Percentiles rank a stretch among this genome's conserved stretches.
Conservation (phyloP, 2,888 invertebrate genomes). For the Parascotia fuliginaria region DNA sequence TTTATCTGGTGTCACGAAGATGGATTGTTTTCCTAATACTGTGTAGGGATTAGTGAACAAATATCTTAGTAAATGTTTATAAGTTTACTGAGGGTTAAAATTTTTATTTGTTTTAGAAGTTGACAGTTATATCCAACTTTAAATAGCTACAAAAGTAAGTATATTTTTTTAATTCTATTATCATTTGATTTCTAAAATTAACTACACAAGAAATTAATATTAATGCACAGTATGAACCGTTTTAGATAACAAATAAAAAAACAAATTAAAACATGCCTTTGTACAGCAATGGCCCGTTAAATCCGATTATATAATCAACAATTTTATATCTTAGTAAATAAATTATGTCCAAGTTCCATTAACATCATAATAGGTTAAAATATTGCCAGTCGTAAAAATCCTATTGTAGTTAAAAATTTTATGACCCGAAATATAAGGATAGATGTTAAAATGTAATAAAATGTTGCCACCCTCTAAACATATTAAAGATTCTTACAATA, state of each 20-base stretch:
- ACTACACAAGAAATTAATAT: no score
- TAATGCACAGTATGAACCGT: no score
- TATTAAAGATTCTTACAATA: slow-evolving; percentile 18
- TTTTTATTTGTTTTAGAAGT: no score
- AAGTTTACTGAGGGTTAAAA: no score
- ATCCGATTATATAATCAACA: slow-evolving; percentile 37
- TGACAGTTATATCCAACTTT: no score
- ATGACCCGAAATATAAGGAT: slow-evolving; percentile 65
- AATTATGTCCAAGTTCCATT: slow-evolving; percentile 34
- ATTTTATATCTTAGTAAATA: slow-evolving; percentile 37
- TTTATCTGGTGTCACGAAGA: slow-evolving; percentile 37
- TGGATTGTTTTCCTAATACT: background rate
- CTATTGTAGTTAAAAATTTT: slow-evolving; percentile 66
- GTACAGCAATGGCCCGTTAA: slow-evolving; percentile 25
- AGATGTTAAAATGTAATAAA: slow-evolving; percentile 68
- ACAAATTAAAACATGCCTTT: slow-evolving; percentile 23
- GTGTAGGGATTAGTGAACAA: no score
- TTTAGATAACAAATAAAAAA: background rate
- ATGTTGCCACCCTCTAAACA: slow-evolving; percentile 62
- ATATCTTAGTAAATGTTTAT: no score
- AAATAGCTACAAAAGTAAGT: no score
- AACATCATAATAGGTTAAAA: slow-evolving; percentile 68
- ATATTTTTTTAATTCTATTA: no score
- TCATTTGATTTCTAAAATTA: no score
- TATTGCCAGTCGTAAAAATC: slow-evolving; percentile 68